Conservation (phyloP, 2,888 invertebrate genomes). For the Limnephilus lunatus region DNA sequence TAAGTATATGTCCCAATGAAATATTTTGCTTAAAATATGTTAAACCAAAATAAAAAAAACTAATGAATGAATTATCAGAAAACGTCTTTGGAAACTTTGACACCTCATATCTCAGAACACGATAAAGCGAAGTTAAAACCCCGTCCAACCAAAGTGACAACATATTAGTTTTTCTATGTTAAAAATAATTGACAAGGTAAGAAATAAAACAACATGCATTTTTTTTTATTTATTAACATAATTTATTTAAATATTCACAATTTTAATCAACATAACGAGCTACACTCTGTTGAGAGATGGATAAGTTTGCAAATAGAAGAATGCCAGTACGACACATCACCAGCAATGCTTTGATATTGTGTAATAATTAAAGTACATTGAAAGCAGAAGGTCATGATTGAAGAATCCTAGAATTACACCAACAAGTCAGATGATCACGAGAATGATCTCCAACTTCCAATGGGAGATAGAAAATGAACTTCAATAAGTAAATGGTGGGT, state of each 20-base stretch:
- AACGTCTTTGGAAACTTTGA: too few species aligned
- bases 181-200: not conserved
- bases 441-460: not conserved
- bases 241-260: conserved; percentile 10
- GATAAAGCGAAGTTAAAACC: too few species aligned
- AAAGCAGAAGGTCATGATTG: not conserved
- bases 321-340: not conserved
- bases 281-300: conserved; percentile 2
- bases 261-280: not conserved
- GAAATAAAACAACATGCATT: not conserved
- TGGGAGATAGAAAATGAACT: not conserved
- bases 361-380: not conserved
- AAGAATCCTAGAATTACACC: not conserved
- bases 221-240: not conserved
- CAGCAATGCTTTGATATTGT: not conserved
- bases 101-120: too few species aligned
- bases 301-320: not conserved
- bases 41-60: too few species aligned
- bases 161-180: not conserved
- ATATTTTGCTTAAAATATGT: too few species aligned
- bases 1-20: too few species aligned
- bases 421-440: not conserved
- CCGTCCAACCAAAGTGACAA: too few species aligned
- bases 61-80: too few species aligned
- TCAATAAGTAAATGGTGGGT: not conserved